Percentiles rank a stretch among this genome's conserved stretches.
Conservation (phyloP, 2,113 vertebrate species). For the Callocephalon fimbriatum region DNA sequence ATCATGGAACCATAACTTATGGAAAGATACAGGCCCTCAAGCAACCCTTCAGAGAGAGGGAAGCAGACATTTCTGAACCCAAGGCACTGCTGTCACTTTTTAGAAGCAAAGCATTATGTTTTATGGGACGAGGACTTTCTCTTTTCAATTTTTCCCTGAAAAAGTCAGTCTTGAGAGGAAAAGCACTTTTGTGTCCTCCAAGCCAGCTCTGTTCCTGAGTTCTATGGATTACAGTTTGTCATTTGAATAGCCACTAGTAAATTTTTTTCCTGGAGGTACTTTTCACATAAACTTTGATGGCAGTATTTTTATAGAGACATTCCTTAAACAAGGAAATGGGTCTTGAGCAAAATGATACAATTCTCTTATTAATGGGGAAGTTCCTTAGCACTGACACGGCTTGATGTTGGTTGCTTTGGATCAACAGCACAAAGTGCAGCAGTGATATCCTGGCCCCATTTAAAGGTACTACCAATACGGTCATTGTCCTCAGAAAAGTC, state of each 20-base stretch:
- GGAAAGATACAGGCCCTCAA: not conserved
- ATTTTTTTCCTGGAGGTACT: not conserved
- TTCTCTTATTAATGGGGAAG: not conserved
- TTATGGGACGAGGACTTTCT: not conserved
- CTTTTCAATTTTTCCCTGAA: not conserved
- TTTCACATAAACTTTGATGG: not conserved
- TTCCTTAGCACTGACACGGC: not conserved
- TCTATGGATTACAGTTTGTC: not conserved
- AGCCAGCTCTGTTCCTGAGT: not conserved
- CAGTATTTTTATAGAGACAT: not conserved
- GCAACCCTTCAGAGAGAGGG: not conserved
- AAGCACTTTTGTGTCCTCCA: not conserved
- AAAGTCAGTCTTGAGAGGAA: not conserved
- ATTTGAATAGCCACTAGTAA: not conserved
- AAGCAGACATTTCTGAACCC: not conserved
- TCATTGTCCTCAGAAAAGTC: not conserved
- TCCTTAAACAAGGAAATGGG: not conserved
- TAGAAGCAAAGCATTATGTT: not conserved
- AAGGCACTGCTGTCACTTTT: not conserved
- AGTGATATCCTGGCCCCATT: not conserved
- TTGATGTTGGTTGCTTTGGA: not conserved
- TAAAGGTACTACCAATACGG: not conserved
- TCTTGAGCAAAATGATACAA: not conserved
- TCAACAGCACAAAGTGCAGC: slow-evolving; percentile 7
- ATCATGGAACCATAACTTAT: not conserved